These are phyloP conservation scores for Monopis laevigella DNA, from an alignment of 2,888 invertebrate genomes.

Conservation along the genomic window DNA sequence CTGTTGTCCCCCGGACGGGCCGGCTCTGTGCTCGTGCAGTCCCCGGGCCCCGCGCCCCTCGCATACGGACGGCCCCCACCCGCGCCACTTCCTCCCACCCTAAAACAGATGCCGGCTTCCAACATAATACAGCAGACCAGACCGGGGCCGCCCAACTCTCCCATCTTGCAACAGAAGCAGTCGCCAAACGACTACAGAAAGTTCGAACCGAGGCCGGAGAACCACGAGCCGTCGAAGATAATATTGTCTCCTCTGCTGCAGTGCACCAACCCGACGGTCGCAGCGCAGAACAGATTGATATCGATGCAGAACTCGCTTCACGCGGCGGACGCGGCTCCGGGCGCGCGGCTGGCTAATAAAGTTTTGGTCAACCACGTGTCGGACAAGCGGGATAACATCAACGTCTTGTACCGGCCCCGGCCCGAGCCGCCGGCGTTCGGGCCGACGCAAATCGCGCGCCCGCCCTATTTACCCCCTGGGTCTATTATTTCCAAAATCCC, in stretches of 20 bases:
- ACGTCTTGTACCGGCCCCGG: constrained; percentile 24
- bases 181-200: constrained; percentile 40
- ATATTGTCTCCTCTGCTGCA: constrained; percentile 49
- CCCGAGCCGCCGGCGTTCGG: constrained; percentile 39
- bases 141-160: constrained; percentile 28
- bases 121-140: constrained; percentile 52
- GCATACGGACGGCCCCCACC: constrained; percentile 68
- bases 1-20: constrained; percentile 56
- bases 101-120: constrained; percentile 64
- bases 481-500: constrained; percentile 39
- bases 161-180: constrained; percentile 47
- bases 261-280: constrained; percentile 43
- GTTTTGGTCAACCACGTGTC: constrained; percentile 41
- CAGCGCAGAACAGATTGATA: constrained; percentile 56
- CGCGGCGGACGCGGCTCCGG: constrained; percentile 38
- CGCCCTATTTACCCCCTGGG: constrained; percentile 34
- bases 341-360: constrained; percentile 45
- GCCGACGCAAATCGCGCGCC: constrained; percentile 45
- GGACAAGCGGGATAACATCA: constrained; percentile 42
- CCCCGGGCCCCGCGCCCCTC: constrained; percentile 59
- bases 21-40: constrained; percentile 53
- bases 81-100: constrained; percentile 45
- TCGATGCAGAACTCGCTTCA: constrained; percentile 53
- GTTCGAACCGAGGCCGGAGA: constrained; percentile 33
- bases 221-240: constrained; percentile 45